Evolutionary conservation across 1,140 invertebrate genomes (phyloP), one percentile per base, ranked within the genome.

Genomic region (Polypedilum vanderplanki): DNA sequence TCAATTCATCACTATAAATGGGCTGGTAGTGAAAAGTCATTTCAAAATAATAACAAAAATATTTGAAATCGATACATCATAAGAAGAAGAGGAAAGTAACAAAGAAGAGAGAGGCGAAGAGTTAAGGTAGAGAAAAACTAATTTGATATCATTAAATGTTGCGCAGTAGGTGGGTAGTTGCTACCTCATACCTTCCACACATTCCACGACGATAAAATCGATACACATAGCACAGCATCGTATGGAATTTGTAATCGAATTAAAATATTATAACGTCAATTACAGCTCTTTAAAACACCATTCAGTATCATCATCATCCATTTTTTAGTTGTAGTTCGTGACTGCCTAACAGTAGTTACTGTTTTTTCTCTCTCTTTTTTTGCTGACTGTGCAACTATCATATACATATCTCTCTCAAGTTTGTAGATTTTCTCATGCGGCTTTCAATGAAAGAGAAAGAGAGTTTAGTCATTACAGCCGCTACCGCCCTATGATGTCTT

Each of bases 221-320:
- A 57, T 57, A 57, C 46, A 57, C n/a, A 57, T 57, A n/a, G 24
- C 46, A 57, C 46, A 57, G 46, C n/a, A n/a, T 57, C 46, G 46
- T 33, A 57, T 57, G 12, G n/a, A 57, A 57, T 57, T 1, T 33
- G 46, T 57, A 57, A 57, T 57, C 46, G 46, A 57, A 57, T 57
- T 57, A 57, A 57, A 57, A 57, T 57, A 57, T 57, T 57, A 57
- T 57, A 57, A 57, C 46, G n/a, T 57, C 46, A 57, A 57, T 57
- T 57, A 57, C 12, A 57, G n/a, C 10, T 57, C 46, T 57, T 57
- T 57, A 57, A 57, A 57, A 12, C n/a, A n/a, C 46, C 46, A 57
- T 57, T 57, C 46, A 57, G 15, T 57, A 57, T 57, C 46, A 57
- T 57, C 46, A 57, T 57, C 46, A 57, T 57, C 46, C 46, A 57